Evolutionary conservation across 2,113 vertebrate genomes (phyloP), one percentile per base, ranked within the genome.

Genomic region (Upupa epops): DNA sequence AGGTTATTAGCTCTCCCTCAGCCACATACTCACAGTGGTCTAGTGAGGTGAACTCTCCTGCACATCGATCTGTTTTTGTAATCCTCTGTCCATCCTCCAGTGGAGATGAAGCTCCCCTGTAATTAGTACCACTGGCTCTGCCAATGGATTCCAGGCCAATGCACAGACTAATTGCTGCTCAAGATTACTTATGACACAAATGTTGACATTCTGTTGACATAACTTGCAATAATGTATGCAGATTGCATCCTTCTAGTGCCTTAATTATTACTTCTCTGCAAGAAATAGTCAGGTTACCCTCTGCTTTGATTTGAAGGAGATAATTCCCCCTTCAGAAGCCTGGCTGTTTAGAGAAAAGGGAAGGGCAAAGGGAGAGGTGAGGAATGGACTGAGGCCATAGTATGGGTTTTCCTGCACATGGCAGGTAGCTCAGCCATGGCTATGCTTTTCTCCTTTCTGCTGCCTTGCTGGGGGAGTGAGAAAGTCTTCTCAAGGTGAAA

Each of bases 191-290:
- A 96, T 96, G 96, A 97, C 96, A 97, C 96, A 98, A 98, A 98
- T 97, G 97, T 98, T 98, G 97, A 98, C 96, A 97, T 97, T 97
- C 97, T 98, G 97, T 98, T 98, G 97, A 97, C 97, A 98, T 98
- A 98, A 97, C 97, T 97, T 96, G 95, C 97, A 97, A 96, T 98
- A 97, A 98, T 97, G 96, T 98, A 97, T 98, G 97, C 97, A 97
- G 97, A 98, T 98, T 97, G 95, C 97, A 97, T 97, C 97, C 92
- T 97, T 97, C 94, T 96, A 96, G 95, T 95, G 96, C 96, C 93
- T 92, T 97, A 97, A 97, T 97, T 98, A 97, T 97, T 97, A 97
- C 96, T 97, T 97, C 97, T 96, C 95, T 0, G 46, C 82, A 94
- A 97, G 97, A 97, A 97, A 96, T 74, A 97, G 95, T 96, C 96